These are phyloP conservation scores for Amphilophus citrinellus DNA, from an alignment of 2,113 vertebrate species.

Conservation along the genomic window DNA sequence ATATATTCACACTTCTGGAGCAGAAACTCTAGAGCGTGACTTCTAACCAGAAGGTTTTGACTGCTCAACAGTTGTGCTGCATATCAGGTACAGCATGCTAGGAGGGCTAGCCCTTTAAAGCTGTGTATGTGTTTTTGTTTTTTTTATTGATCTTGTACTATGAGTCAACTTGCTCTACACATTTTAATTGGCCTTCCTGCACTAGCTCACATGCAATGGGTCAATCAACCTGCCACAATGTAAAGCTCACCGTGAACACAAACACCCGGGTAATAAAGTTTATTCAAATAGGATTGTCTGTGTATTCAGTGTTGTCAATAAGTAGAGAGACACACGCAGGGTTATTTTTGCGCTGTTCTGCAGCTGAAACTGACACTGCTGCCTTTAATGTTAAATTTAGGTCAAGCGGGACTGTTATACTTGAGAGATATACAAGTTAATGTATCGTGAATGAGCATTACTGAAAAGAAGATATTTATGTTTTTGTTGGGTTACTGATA, in stretches of 20 bases:
- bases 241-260: neutral
- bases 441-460: neutral
- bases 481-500: neutral
- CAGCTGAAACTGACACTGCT: neutral
- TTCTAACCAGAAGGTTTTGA: neutral
- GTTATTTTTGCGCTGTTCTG: neutral
- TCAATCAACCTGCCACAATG: neutral
- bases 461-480: neutral
- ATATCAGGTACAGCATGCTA: neutral
- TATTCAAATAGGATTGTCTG: neutral
- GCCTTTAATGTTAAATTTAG: neutral
- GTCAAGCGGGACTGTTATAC: neutral
- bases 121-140: neutral
- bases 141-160: slow-evolving; percentile 7
- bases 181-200: slow-evolving; percentile 6
- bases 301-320: neutral
- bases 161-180: slow-evolving; percentile 10
- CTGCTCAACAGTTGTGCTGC: slow-evolving; percentile 8
- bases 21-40: neutral
- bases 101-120: neutral
- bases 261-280: slow-evolving; percentile 21
- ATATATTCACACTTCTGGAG: neutral
- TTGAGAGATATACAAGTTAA: slow-evolving; percentile 1
- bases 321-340: neutral
- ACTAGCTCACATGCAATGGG: neutral